Percentiles rank a stretch among this genome's conserved stretches.
Conservation (phyloP, 2,113 vertebrate species). For the Callaeas wilsoni region DNA sequence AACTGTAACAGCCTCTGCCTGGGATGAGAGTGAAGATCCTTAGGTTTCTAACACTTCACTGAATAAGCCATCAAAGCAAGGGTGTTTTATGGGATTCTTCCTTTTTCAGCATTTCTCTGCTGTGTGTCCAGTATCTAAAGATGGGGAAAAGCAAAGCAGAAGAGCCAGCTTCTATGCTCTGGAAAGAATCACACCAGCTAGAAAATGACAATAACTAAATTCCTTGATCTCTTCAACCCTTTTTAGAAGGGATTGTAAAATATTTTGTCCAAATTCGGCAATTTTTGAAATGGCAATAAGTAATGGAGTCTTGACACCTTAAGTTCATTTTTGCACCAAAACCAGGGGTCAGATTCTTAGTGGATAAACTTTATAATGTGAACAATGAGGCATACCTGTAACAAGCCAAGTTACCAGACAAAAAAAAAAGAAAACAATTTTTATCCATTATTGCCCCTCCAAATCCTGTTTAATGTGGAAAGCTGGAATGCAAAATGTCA, state of each 20-base stretch:
- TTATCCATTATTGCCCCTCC: neutral
- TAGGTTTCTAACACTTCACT: neutral
- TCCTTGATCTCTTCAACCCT: neutral
- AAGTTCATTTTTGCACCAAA: neutral
- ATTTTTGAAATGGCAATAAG: neutral
- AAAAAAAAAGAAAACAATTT: fast-evolving
- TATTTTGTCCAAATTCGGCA: neutral
- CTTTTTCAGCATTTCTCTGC: neutral
- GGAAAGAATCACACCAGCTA: neutral
- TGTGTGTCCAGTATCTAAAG: neutral
- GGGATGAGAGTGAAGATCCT: neutral
- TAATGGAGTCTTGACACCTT: neutral
- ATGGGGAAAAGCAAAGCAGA: neutral
- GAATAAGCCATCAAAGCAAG: neutral
- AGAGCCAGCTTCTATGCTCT: neutral
- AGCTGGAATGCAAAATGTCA: neutral
- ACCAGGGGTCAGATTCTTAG: neutral
- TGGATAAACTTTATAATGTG: neutral
- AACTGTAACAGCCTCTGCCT: neutral
- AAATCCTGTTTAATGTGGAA: neutral
- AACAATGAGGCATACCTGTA: neutral
- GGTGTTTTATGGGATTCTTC: neutral
- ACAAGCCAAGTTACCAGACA: neutral
- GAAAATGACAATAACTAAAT: neutral
- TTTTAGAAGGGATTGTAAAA: neutral